A percentile compares a stretch with the other conserved stretches of the same genome.
These are phyloP conservation scores for Eupithecia pulchellata DNA, from an alignment of 2,888 invertebrate genomes.

Conservation along the genomic window DNA sequence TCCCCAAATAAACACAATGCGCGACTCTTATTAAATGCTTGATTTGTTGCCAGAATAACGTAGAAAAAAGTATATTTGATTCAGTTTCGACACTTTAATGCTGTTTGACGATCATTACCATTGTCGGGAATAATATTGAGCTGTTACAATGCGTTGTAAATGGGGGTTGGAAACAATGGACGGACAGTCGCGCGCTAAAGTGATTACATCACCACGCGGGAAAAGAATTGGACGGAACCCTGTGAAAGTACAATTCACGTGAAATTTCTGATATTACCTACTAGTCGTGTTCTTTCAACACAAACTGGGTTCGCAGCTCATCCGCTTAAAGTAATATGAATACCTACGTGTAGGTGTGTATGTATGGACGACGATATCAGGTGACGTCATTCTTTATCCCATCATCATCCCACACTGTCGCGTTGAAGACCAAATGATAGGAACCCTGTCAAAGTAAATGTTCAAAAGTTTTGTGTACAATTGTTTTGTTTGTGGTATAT, in stretches of 20 bases:
- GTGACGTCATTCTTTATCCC: not conserved
- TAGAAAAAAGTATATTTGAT: conserved; percentile 48
- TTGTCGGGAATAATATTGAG: conserved; percentile 59
- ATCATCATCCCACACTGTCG: too few species aligned
- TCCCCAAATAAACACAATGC: conserved; percentile 40
- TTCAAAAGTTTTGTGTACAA: not conserved
- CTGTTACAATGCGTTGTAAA: conserved; percentile 47
- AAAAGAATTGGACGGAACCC: not conserved
- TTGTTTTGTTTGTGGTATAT: not conserved
- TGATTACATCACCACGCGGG: conserved; percentile 1
- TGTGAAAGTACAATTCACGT: not conserved
- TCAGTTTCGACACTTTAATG: conserved; percentile 52
- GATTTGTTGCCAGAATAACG: conserved; percentile 65
- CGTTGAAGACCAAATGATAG: too few species aligned
- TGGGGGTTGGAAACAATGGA: conserved; percentile 47
- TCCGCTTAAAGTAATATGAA: too few species aligned
- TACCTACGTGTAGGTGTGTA: too few species aligned
- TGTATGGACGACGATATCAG: too few species aligned
- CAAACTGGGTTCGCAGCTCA: too few species aligned
- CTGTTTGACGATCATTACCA: conserved; percentile 63
- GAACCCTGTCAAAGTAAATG: not conserved
- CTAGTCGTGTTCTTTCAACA: too few species aligned
- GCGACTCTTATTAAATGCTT: conserved; percentile 54
- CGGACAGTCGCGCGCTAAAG: conserved; percentile 35
- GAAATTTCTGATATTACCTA: not conserved